Evolutionary conservation across 2,888 invertebrate genomes (phyloP).

Genomic region (Apocheima hispidaria): DNA sequence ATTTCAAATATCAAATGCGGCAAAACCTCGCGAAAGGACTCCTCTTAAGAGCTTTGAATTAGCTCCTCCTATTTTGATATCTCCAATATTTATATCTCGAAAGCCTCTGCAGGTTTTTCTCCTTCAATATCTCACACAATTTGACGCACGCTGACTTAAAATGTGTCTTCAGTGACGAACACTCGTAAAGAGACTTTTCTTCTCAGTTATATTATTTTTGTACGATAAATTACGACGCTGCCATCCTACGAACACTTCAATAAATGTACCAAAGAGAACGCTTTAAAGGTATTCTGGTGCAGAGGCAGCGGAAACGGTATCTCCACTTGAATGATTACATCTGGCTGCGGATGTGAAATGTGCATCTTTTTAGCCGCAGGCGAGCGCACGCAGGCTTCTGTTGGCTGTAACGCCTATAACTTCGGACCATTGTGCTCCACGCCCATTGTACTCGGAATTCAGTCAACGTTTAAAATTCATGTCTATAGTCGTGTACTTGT

Average conservation of each 20-base stretch:
- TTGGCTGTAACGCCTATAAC: slow-evolving; percentile 35
- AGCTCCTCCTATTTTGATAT: too few species aligned
- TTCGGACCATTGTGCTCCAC: slow-evolving; percentile 40
- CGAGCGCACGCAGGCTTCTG: slow-evolving; percentile 28
- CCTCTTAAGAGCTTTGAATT: too few species aligned
- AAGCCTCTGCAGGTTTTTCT: background rate
- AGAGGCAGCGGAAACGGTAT: slow-evolving; percentile 18
- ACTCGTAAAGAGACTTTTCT: background rate
- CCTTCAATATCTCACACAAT: background rate
- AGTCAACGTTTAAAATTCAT: slow-evolving; percentile 24
- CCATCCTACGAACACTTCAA: slow-evolving; percentile 14
- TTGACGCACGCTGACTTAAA: background rate
- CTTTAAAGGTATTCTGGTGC: slow-evolving; percentile 11
- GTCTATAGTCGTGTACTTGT: background rate
- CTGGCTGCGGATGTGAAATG: slow-evolving; percentile 41
- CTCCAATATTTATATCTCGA: background rate
- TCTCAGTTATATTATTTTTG: background rate
- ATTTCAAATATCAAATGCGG: too few species aligned
- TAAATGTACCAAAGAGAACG: slow-evolving; percentile 16
- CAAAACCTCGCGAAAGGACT: too few species aligned
- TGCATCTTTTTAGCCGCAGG: slow-evolving; percentile 44
- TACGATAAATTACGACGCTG: background rate
- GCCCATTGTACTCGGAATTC: slow-evolving; percentile 28
- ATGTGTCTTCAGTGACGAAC: background rate
- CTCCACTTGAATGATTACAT: slow-evolving; percentile 47